Base-by-base conservation (phyloP, 2,797 vertebrate species). In the Sebastes diaconus region DNA sequence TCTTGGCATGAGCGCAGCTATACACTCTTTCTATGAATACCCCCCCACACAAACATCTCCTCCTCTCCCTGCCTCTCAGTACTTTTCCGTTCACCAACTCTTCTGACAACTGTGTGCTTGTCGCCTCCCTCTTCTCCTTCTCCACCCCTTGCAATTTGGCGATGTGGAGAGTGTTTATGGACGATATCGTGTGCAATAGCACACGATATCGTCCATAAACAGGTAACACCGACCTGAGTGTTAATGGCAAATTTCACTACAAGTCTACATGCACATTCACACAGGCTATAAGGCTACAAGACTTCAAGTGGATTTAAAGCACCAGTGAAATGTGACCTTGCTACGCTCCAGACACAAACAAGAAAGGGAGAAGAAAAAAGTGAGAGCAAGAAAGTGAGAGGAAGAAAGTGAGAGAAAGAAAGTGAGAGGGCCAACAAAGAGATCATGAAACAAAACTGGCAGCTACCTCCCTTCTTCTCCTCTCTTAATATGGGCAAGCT, bases 41-140 rank as follows among this genome's bases (percentile, higher is more conserved):
- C 29, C 24, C 65, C 30, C 27, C 66, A 34, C n/a, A 10, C 54
- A 12, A 39, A 32, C 60, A 29, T 39, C 58, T 27, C 22, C 73
- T 39, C 73, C 30, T 61, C 78, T 57, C 79, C 32, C 58, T 71
- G 72, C 72, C 77, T 79, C 81, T 84, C 88, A 87, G 93, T 93
- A 92, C 81, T 93, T 93, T 93, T 92, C 90, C 92, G 1, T 77
- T 87, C 73, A 8, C 14, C 0, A 14, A 6, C 50, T 68, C 55
- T 18, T 36, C 67, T 54, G 58, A 67, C n/a, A 32, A 57, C 59
- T 58, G 61, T 24, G 34, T 24, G 73, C 58, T 77, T 83, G 69
- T 52, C 14, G 8, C 63, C 42, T 29, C 54, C 58, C 30, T 29
- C 80, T 11, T 67, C 77, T 63, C 70, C 63, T 66, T 32, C 57